These are phyloP conservation scores for Spatula clypeata DNA, from an alignment of 2,797 vertebrate genomes.

Conservation along the genomic window DNA sequence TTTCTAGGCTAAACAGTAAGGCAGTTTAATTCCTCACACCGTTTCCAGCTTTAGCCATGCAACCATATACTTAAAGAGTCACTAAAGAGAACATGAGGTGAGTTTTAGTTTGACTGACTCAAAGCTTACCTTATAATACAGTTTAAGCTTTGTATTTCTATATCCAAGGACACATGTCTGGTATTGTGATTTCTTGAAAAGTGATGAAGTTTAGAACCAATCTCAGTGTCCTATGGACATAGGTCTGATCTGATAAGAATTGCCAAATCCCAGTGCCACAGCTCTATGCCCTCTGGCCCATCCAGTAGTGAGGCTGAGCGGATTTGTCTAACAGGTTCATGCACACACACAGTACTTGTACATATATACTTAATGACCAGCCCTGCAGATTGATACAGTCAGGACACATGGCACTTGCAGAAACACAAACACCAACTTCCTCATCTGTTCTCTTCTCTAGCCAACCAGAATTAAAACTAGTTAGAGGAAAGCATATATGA, in stretches of 20 bases:
- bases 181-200: neutral
- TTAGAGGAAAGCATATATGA: neutral
- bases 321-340: neutral
- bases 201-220: neutral
- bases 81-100: neutral
- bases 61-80: neutral
- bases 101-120: constrained; percentile 22
- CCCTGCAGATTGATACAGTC: neutral
- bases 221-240: neutral
- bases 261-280: neutral
- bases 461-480: neutral
- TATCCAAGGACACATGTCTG: neutral
- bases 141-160: constrained; percentile 17
- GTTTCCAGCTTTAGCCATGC: neutral
- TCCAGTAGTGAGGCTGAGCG: rapidly evolving
- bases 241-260: neutral
- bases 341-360: rapidly evolving
- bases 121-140: constrained; percentile 6
- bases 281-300: neutral
- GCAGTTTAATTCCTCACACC: neutral
- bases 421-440: neutral
- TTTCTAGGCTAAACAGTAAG: neutral
- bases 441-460: neutral
- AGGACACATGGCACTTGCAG: neutral
- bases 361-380: neutral